These are phyloP conservation scores for Pachydiplax longipennis DNA, from an alignment of 2,888 invertebrate species.

Conservation along the genomic window DNA sequence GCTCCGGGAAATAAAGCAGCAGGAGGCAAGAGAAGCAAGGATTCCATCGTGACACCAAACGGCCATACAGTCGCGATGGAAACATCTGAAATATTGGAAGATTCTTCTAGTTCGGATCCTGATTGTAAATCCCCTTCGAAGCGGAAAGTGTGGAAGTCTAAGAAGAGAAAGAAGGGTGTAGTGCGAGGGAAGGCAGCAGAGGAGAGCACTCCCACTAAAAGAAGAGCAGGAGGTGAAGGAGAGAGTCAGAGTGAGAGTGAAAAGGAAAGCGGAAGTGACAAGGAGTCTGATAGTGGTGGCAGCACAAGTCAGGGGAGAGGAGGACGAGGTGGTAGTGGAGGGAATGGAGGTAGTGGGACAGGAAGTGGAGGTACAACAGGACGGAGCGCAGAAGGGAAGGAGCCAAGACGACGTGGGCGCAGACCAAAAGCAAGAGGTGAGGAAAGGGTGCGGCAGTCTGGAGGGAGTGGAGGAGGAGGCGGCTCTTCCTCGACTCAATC, in stretches of 20 bases:
- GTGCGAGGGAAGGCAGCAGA: constrained; percentile 55
- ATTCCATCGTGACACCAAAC: background rate
- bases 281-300: constrained; percentile 72
- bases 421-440: constrained; percentile 69
- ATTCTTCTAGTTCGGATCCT: constrained; percentile 74
- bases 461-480: constrained; percentile 59
- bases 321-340: constrained; percentile 57
- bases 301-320: constrained; percentile 71
- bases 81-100: constrained; percentile 58
- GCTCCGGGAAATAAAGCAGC: constrained; percentile 29
- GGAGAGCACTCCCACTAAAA: background rate
- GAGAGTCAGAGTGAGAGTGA: constrained; percentile 76
- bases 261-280: constrained; percentile 70
- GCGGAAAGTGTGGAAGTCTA: constrained; percentile 70
- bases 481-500: constrained; percentile 15
- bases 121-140: constrained; percentile 67
- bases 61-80: background rate
- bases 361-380: constrained; percentile 48
- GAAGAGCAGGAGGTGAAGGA: constrained; percentile 57
- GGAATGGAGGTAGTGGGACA: constrained; percentile 59
- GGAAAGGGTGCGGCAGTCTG: constrained; percentile 52
- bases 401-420: constrained; percentile 69
- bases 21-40: constrained; percentile 38
- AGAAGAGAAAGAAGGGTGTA: constrained; percentile 70
- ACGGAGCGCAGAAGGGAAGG: constrained; percentile 59